These are phyloP conservation scores for Poecilia gillii DNA, from an alignment of 2,797 vertebrate genomes.

Conservation along the genomic window DNA sequence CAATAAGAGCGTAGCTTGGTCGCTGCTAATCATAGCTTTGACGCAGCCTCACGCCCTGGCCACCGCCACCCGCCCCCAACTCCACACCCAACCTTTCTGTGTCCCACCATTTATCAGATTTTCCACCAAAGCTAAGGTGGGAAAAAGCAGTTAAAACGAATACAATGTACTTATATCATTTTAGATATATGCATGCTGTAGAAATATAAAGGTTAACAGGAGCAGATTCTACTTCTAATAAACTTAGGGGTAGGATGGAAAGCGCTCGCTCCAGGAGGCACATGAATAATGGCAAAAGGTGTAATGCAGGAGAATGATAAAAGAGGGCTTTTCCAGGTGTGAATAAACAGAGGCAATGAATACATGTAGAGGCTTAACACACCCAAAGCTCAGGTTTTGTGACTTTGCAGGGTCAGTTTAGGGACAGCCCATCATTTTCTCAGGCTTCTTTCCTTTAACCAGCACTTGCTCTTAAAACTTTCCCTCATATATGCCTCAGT, in stretches of 20 bases:
- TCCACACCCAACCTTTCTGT: conserved; percentile 38
- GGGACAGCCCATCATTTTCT: conserved; percentile 26
- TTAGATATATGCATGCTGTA: not conserved
- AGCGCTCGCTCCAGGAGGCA: not conserved
- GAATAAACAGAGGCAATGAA: not conserved
- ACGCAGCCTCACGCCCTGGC: conserved; percentile 74
- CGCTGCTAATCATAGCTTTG: conserved; percentile 83
- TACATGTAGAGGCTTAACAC: not conserved
- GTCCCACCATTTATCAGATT: conserved; percentile 65
- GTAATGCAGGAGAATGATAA: not conserved
- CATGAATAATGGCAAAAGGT: conserved; percentile 6
- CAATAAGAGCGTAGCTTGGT: conserved; percentile 83
- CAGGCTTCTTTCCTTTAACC: conserved; percentile 16
- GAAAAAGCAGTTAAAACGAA: conserved; percentile 20
- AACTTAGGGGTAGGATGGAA: not conserved
- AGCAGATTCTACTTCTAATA: not conserved
- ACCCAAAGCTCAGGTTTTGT: conserved; percentile 17
- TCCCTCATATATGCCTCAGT: conserved; percentile 18
- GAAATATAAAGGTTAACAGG: not conserved
- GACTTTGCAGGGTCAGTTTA: conserved; percentile 17
- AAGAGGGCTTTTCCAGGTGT: not conserved
- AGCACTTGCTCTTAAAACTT: conserved; percentile 33
- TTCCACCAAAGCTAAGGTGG: conserved; percentile 19
- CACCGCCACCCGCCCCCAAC: conserved; percentile 46
- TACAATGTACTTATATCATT: not conserved